Evolutionary conservation across 1,140 invertebrate genomes (phyloP).

Genomic region (Neodiprion fabricii): DNA sequence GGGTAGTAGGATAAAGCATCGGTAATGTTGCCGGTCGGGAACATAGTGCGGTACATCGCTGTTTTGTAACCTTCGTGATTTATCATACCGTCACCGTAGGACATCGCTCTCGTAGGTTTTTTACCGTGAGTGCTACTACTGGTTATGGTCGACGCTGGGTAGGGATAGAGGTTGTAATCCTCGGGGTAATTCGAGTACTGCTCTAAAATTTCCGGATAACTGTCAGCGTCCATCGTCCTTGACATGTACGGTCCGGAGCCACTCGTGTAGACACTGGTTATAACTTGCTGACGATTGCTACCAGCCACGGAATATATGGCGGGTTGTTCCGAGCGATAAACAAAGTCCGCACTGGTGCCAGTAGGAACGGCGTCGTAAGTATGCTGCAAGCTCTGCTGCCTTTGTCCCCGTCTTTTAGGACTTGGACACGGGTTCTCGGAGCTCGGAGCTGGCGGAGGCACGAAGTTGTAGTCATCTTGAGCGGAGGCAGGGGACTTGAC

Average conservation of each 20-base stretch:
- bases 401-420: conserved; percentile 48
- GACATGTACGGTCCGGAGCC: conserved; percentile 65
- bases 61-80: conserved; percentile 73
- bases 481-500: conserved; percentile 40
- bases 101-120: conserved; percentile 62
- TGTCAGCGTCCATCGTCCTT: conserved; percentile 62
- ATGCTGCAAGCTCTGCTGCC: conserved; percentile 46
- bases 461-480: conserved; percentile 52
- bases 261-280: conserved; percentile 75
- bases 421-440: conserved; percentile 39
- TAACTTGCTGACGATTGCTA: conserved; percentile 70
- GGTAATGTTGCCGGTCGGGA: conserved; percentile 75
- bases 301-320: conserved; percentile 79
- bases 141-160: conserved; percentile 47
- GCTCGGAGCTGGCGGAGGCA: conserved; percentile 43
- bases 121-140: conserved; percentile 55
- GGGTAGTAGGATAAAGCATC: conserved; percentile 80
- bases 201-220: conserved; percentile 73
- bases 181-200: conserved; percentile 67
- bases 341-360: conserved; percentile 57
- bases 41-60: conserved; percentile 70
- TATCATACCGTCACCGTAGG: conserved; percentile 61
- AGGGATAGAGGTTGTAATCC: conserved; percentile 44
- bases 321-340: conserved; percentile 69
- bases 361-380: conserved; percentile 38